Conservation (phyloP, 2,888 invertebrate species). For the Caenorhabditis plicata region DNA sequence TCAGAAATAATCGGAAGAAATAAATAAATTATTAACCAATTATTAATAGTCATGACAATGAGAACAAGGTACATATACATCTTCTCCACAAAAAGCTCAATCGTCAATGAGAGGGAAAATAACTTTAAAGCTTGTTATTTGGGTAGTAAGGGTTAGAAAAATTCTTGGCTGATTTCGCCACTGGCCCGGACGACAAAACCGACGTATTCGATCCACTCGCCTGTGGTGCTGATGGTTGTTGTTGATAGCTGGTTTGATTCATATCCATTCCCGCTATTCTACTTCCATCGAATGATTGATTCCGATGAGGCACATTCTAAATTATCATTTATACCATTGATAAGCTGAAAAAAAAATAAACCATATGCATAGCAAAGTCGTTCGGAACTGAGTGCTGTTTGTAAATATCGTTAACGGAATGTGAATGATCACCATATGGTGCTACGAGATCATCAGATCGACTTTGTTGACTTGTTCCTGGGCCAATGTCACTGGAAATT, state of each 20-base stretch:
- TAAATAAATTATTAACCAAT: no score
- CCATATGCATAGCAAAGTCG: not conserved
- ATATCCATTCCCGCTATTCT: not conserved
- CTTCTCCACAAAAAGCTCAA: no score
- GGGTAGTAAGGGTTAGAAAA: not conserved
- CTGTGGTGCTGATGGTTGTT: not conserved
- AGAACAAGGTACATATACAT: no score
- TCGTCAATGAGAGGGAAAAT: no score
- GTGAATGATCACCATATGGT: constrained; percentile 1
- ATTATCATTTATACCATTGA: not conserved
- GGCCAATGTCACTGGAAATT: not conserved
- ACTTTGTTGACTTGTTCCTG: not conserved
- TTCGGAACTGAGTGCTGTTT: not conserved
- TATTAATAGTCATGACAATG: no score
- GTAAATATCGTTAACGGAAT: not conserved
- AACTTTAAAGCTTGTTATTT: constrained; percentile 5
- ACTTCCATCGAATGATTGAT: constrained; percentile 13
- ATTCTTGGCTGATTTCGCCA: not conserved
- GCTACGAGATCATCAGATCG: constrained; percentile 3
- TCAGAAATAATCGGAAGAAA: no score
- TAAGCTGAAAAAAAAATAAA: not conserved
- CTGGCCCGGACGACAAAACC: no score
- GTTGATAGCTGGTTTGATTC: not conserved
- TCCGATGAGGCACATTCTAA: constrained; percentile 11
- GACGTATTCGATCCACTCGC: no score